Conservation (phyloP, 2,888 invertebrate genomes). For the Drosophila leonis region DNA sequence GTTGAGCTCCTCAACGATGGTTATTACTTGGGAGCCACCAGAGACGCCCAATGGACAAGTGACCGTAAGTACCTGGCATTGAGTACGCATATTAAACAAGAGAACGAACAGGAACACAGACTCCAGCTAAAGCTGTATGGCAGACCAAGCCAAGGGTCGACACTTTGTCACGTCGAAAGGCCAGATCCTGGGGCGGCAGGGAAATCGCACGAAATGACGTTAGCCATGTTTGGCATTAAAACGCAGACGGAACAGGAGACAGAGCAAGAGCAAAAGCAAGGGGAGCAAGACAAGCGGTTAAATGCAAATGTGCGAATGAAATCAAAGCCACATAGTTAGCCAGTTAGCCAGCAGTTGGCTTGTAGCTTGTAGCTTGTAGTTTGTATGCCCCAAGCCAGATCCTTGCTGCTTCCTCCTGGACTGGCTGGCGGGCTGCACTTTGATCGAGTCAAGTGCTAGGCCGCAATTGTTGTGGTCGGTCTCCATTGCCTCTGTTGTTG, state of each 20-base stretch:
- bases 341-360: conserved; percentile 16
- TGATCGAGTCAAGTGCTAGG: conserved; percentile 53
- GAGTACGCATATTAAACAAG: conserved; percentile 64
- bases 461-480: conserved; percentile 67
- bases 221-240: conserved; percentile 47
- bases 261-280: background rate
- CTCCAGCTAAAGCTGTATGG: background rate
- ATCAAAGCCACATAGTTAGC: conserved; percentile 58
- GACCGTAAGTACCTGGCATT: conserved; percentile 89
- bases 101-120: conserved; percentile 5
- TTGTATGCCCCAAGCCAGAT: conserved; percentile 9
- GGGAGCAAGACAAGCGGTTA: conserved; percentile 41
- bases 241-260: conserved; percentile 1
- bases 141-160: conserved; percentile 26
- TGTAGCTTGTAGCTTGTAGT: conserved; percentile 1
- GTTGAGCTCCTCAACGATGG: conserved; percentile 97
- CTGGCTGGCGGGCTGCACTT: conserved; percentile 21
- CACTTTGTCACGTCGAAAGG: conserved; percentile 60
- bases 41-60: conserved; percentile 99
- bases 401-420: conserved; percentile 2
- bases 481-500: conserved; percentile 21
- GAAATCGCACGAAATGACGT: conserved; percentile 56
- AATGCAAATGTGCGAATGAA: conserved; percentile 70
- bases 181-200: conserved; percentile 16
- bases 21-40: conserved; percentile 99